Conservation (phyloP, 2,113 vertebrate genomes). For the Bucco capensis region DNA sequence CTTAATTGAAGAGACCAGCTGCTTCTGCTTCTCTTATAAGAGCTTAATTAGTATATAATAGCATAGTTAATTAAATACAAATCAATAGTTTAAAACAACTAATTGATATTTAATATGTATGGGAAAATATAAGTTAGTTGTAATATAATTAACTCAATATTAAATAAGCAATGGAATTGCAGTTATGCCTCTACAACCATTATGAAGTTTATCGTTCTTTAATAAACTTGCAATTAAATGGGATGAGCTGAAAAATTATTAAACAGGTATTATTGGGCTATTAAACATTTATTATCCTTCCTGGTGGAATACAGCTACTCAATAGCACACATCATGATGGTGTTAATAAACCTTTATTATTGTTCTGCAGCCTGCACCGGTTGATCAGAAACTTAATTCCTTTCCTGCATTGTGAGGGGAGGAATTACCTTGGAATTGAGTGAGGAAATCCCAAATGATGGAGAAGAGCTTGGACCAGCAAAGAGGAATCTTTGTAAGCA, state of each 20-base stretch:
- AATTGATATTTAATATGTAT: slow-evolving; percentile 82
- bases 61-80: slow-evolving; percentile 81
- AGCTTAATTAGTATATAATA: slow-evolving; percentile 81
- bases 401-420: background rate
- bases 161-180: slow-evolving; percentile 74
- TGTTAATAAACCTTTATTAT: slow-evolving; percentile 57
- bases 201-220: slow-evolving; percentile 76
- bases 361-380: background rate
- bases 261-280: slow-evolving; percentile 74
- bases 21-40: slow-evolving; percentile 72
- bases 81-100: slow-evolving; percentile 80
- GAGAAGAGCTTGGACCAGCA: background rate
- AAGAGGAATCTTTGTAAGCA: background rate
- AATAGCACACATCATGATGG: background rate
- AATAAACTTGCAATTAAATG: slow-evolving; percentile 75
- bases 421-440: background rate
- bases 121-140: slow-evolving; percentile 68
- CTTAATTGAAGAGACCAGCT: slow-evolving; percentile 72
- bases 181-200: slow-evolving; percentile 70
- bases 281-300: slow-evolving; percentile 71
- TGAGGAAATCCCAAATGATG: background rate
- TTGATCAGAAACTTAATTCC: background rate
- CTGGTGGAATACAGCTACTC: slow-evolving; percentile 55
- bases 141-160: slow-evolving; percentile 75
- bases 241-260: slow-evolving; percentile 72